Conservation (phyloP, 2,113 vertebrate species). For the Myiopsitta monachus region DNA sequence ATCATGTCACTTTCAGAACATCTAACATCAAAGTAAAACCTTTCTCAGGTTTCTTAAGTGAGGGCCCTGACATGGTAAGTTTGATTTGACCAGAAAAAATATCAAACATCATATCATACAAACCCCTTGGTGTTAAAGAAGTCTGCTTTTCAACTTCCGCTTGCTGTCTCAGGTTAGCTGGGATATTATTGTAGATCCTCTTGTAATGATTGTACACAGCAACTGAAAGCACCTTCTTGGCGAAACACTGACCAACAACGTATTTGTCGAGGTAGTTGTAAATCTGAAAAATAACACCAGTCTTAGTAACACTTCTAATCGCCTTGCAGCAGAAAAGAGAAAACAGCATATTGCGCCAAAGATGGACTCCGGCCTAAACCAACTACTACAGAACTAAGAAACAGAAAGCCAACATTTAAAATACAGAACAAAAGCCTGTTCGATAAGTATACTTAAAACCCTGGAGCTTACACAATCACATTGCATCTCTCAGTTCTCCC, state of each 20-base stretch:
- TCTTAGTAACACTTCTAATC: neutral
- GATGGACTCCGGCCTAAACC: neutral
- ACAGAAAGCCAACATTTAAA: neutral
- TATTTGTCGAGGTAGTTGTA: conserved; percentile 98
- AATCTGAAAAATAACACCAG: conserved; percentile 80
- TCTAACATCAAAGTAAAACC: neutral
- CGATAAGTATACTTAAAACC: neutral
- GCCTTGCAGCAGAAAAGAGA: neutral
- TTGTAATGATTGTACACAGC: conserved; percentile 99
- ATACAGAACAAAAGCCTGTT: neutral
- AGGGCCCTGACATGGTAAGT: neutral
- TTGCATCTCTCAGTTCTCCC: neutral
- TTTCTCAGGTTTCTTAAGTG: neutral
- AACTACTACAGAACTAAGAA: neutral
- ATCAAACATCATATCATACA: conserved; percentile 54
- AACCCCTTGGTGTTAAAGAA: conserved; percentile 92
- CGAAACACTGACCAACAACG: conserved; percentile 95
- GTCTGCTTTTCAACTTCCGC: conserved; percentile 92
- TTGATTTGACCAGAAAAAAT: neutral
- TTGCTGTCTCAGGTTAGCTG: conserved; percentile 87
- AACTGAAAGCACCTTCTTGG: conserved; percentile 97
- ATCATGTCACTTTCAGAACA: neutral
- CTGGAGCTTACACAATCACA: accelerated
- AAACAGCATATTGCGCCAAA: neutral
- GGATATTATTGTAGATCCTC: conserved; percentile 97